phyloP scores from a whole-genome alignment of 2,797 vertebrate species.

The Urocyon cinereoargenteus region DNA sequence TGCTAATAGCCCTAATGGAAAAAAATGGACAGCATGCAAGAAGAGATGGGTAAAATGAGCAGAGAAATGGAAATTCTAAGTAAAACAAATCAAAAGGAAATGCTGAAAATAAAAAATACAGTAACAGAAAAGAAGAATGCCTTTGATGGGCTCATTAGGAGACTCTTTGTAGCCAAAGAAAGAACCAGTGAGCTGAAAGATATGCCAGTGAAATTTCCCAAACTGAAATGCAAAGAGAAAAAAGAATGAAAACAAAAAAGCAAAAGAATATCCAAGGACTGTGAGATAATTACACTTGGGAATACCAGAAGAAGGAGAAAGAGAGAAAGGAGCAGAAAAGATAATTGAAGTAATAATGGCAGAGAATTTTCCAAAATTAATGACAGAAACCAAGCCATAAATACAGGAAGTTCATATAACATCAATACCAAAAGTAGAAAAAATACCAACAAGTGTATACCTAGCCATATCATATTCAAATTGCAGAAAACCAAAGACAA shows the following conservation, averaged over 20 bases:
- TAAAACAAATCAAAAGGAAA: conserved; percentile 33
- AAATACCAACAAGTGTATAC: neutral
- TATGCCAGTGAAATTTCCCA: neutral
- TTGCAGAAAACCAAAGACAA: conserved; percentile 20
- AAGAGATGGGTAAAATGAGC: neutral
- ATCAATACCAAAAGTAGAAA: neutral
- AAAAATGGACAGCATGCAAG: neutral
- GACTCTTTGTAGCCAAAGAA: neutral
- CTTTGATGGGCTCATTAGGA: neutral
- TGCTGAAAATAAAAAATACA: conserved; percentile 4
- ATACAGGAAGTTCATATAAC: conserved; percentile 30
- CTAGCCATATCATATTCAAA: neutral
- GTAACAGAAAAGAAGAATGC: conserved; percentile 17
- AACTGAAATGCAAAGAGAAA: neutral
- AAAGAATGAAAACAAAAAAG: neutral
- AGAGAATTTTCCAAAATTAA: conserved; percentile 54
- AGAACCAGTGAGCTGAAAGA: conserved; percentile 20
- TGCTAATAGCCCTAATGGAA: neutral
- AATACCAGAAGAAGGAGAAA: conserved; percentile 7
- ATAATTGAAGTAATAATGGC: neutral
- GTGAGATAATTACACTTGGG: neutral
- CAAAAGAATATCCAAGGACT: neutral
- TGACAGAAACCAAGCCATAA: conserved; percentile 18
- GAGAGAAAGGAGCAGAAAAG: neutral
- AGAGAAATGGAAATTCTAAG: conserved; percentile 6